These are phyloP conservation scores for Vanessa cardui DNA, from an alignment of 2,888 invertebrate species.

Conservation along the genomic window DNA sequence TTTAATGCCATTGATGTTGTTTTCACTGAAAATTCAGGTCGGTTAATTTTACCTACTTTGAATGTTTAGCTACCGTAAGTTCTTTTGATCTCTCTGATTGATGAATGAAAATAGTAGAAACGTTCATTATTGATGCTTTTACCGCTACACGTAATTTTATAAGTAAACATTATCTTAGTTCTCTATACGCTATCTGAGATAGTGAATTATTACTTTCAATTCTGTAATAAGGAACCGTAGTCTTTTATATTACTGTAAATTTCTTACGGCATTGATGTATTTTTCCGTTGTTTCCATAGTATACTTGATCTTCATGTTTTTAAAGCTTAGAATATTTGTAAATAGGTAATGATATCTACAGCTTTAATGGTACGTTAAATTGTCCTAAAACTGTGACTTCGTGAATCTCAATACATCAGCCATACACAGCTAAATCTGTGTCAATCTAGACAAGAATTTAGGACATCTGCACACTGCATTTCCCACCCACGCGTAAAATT, in stretches of 20 bases:
- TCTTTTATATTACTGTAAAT: too few relatives aligned
- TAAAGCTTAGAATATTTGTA: too few relatives aligned
- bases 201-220: too few relatives aligned
- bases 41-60: conserved; percentile 12
- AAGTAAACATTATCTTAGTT: too few relatives aligned
- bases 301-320: too few relatives aligned
- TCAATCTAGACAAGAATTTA: conserved; percentile 19
- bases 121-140: neutral
- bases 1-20: conserved; percentile 29
- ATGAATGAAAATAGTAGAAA: neutral
- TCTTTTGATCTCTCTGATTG: neutral
- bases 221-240: too few relatives aligned
- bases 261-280: too few relatives aligned
- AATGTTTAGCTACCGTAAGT: neutral
- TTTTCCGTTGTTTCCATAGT: too few relatives aligned
- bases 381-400: neutral
- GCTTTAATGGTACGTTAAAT: neutral
- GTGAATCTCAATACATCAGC: neutral
- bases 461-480: conserved; percentile 25
- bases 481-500: conserved; percentile 26
- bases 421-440: conserved; percentile 6
- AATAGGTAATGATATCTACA: too few relatives aligned
- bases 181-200: too few relatives aligned
- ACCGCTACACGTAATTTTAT: too few relatives aligned
- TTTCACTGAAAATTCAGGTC: conserved; percentile 30